A percentile compares a stretch with the other conserved stretches of the same genome.
These are phyloP conservation scores for Esox niger DNA, from an alignment of 2,113 vertebrate genomes.

Conservation along the genomic window DNA sequence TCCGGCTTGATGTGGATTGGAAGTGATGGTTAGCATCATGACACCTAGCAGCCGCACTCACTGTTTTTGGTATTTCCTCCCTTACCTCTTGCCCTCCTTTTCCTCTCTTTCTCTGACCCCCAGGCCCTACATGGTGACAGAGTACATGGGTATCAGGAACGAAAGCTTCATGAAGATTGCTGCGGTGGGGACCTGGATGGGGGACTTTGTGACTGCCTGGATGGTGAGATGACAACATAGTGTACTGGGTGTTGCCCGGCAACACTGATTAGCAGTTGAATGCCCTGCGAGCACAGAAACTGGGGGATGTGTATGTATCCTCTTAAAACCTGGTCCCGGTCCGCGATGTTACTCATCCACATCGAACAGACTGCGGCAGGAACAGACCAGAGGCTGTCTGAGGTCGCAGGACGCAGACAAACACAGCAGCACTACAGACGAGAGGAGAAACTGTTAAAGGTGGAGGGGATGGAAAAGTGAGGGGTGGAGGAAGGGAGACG, in stretches of 20 bases:
- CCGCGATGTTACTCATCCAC: no score
- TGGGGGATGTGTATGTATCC: no score
- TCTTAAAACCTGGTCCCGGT: background rate
- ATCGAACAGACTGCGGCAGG: constrained; percentile 10
- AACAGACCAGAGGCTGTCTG: constrained; percentile 14
- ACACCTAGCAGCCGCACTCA: constrained; percentile 29
- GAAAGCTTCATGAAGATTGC: constrained; percentile 98
- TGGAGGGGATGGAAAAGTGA: constrained; percentile 10
- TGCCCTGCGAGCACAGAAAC: no score
- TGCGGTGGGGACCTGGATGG: constrained; percentile 98
- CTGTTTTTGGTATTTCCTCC: background rate
- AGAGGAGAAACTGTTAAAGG: no score
- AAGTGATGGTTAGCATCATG: constrained; percentile 57
- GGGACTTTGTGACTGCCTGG: constrained; percentile 98
- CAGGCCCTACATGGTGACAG: constrained; percentile 92
- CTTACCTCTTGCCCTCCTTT: constrained; percentile 8
- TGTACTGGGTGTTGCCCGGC: background rate
- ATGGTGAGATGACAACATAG: constrained; percentile 81
- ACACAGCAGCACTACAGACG: no score
- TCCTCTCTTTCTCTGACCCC: constrained; percentile 27
- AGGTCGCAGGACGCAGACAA: no score
- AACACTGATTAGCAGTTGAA: no score
- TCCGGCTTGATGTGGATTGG: constrained; percentile 61
- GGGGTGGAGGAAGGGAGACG: constrained; percentile 27
- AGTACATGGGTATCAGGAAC: constrained; percentile 98